phyloP scores from a whole-genome alignment of 2,113 vertebrate species.

The Rhagologus leucostigma region DNA sequence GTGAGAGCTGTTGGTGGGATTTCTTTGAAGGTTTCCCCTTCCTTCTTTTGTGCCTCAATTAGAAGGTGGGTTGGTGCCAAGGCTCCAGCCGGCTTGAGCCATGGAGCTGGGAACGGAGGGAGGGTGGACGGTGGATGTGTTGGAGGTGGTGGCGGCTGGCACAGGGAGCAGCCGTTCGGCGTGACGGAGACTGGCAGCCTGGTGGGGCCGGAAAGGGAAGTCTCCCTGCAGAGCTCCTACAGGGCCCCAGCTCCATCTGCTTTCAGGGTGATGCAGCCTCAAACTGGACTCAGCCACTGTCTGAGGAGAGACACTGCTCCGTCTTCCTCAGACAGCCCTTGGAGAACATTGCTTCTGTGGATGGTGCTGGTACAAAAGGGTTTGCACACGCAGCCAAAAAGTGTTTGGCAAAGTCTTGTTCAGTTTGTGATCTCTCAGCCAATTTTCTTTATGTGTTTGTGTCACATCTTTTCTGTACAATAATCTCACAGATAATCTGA shows the following conservation, averaged over 20 bases:
- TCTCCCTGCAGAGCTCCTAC: background rate
- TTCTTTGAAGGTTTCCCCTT: background rate
- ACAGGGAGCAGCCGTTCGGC: background rate
- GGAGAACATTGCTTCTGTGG: background rate
- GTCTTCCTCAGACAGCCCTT: background rate
- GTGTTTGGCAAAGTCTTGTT: background rate
- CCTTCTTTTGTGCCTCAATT: background rate
- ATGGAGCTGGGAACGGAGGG: background rate
- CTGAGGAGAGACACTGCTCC: accelerated
- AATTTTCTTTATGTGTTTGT: background rate
- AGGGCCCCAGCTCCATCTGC: background rate
- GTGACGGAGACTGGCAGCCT: background rate
- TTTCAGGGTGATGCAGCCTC: background rate
- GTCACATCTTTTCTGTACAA: background rate
- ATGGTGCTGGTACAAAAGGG: background rate
- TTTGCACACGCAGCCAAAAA: background rate
- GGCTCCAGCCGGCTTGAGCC: background rate
- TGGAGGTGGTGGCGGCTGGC: background rate
- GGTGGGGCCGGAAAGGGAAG: background rate
- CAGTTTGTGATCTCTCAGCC: background rate
- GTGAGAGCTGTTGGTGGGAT: background rate
- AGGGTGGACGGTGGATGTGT: background rate
- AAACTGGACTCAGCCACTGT: background rate
- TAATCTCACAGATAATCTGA: background rate
- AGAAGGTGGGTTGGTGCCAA: background rate